Evolutionary conservation across 2,797 vertebrate species (phyloP).

Genomic region (Numenius phaeopus): DNA sequence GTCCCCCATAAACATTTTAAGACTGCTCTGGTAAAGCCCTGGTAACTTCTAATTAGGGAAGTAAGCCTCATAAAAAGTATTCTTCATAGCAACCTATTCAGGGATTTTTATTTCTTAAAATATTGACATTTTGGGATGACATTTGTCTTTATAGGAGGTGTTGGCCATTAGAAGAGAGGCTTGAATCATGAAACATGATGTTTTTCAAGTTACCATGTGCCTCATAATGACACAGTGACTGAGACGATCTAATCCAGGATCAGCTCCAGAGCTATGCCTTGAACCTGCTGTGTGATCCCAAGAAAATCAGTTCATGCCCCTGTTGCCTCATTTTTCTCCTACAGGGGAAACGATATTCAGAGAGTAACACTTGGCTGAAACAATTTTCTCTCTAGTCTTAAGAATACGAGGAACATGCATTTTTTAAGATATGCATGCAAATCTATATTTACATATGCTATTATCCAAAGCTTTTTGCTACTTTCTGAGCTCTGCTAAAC

Average conservation of each 20-base stretch:
- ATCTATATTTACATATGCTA: neutral
- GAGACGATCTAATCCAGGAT: neutral
- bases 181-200: neutral
- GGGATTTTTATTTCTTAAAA: conserved; percentile 9
- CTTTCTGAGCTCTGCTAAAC: neutral
- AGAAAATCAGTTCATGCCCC: neutral
- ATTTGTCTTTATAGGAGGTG: conserved; percentile 1
- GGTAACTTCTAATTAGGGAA: conserved; percentile 32
- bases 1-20: neutral
- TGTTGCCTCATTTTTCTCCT: neutral
- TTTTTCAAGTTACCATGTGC: neutral
- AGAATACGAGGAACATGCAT: neutral
- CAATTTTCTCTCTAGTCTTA: neutral
- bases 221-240: neutral
- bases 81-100: neutral
- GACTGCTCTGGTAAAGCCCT: neutral
- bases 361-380: neutral
- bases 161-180: neutral
- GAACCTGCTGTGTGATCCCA: neutral
- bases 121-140: neutral
- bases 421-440: neutral
- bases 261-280: neutral
- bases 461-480: neutral
- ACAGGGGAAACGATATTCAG: neutral
- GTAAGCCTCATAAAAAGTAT: neutral